These are phyloP conservation scores for Sialis fuliginosa DNA, from an alignment of 2,888 invertebrate species.

Conservation along the genomic window DNA sequence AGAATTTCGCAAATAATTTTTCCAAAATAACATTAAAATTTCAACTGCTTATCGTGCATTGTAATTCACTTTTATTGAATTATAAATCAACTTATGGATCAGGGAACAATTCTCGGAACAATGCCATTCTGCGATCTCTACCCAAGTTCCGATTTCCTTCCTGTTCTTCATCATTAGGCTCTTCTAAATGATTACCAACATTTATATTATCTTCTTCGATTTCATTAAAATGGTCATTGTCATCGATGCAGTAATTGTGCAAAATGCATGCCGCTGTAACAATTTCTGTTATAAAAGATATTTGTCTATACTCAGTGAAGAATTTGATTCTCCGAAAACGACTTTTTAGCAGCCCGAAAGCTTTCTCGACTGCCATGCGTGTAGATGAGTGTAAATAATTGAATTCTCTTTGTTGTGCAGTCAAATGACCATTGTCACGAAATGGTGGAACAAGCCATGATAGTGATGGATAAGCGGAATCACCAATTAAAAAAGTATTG, in stretches of 20 bases:
- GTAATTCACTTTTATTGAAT: background rate
- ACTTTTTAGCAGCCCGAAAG: too few species aligned
- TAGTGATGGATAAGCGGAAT: too few species aligned
- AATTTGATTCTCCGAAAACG: conserved; percentile 7
- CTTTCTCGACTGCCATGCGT: too few species aligned
- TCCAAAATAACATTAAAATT: too few species aligned
- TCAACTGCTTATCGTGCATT: background rate
- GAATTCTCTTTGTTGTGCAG: too few species aligned
- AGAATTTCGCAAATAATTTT: too few species aligned
- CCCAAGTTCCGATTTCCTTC: background rate
- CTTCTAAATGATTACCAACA: background rate
- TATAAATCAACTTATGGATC: background rate
- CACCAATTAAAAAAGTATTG: too few species aligned
- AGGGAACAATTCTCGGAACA: conserved; percentile 6
- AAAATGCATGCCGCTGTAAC: conserved; percentile 8
- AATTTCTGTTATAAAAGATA: conserved; percentile 7
- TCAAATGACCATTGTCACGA: too few species aligned
- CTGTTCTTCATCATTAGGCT: background rate
- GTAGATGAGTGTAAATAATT: too few species aligned
- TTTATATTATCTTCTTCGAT: conserved; percentile 3
- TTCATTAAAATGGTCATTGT: conserved; percentile 5
- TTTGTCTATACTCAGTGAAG: conserved; percentile 8
- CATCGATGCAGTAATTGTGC: conserved; percentile 7
- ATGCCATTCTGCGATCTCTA: conserved; percentile 4
- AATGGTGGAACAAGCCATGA: too few species aligned